Conservation (phyloP, 1,140 invertebrate genomes). For the Apis dorsata region DNA sequence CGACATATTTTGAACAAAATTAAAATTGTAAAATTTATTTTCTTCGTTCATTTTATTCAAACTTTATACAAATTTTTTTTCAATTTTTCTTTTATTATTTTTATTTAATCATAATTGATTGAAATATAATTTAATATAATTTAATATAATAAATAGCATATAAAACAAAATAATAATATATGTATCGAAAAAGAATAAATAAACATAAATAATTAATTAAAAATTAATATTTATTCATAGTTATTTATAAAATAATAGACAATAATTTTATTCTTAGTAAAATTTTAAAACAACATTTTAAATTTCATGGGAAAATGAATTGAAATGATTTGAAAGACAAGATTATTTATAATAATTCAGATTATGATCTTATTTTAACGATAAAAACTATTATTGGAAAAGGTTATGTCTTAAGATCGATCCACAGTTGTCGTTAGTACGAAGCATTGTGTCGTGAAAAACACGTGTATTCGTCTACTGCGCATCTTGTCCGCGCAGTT, state of each 20-base stretch:
- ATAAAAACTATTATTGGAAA: neutral
- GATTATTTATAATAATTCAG: too few relatives aligned
- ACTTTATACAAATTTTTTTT: neutral
- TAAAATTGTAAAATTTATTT: neutral
- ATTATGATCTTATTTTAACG: neutral
- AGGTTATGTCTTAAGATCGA: constrained; percentile 1
- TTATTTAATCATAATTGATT: too few relatives aligned
- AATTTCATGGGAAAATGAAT: neutral
- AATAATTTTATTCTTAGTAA: too few relatives aligned
- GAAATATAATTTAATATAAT: too few relatives aligned
- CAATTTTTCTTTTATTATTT: neutral
- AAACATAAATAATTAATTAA: too few relatives aligned
- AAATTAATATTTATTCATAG: too few relatives aligned
- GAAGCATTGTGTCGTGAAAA: neutral
- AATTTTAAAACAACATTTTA: neutral
- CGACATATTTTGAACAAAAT: neutral
- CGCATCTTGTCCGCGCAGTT: constrained; percentile 17
- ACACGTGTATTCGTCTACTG: constrained; percentile 6
- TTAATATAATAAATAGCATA: too few relatives aligned
- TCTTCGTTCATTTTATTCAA: too few relatives aligned
- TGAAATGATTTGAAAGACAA: neutral
- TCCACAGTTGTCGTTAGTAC: neutral
- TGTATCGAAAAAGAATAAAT: too few relatives aligned
- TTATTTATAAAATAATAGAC: too few relatives aligned
- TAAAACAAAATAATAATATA: too few relatives aligned